phyloP scores from a whole-genome alignment of 1,140 invertebrate species.

The Pogonomyrmex barbatus region DNA sequence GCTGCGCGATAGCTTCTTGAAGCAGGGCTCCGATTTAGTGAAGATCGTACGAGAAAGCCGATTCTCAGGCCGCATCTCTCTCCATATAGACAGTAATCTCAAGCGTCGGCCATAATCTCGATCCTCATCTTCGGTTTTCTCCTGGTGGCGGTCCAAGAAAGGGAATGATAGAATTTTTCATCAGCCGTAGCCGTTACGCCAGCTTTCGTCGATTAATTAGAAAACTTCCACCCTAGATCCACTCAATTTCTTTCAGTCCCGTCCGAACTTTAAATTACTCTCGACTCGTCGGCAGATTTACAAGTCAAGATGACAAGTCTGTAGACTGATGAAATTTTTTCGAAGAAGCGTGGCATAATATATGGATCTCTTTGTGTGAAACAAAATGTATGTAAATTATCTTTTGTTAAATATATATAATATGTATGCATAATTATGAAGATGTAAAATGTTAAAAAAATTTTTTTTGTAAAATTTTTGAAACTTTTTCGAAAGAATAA shows the following conservation, averaged over 20 bases:
- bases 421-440: not conserved
- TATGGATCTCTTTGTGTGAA: not conserved
- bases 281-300: constrained; percentile 35
- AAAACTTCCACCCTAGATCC: constrained; percentile 67
- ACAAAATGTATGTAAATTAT: not conserved
- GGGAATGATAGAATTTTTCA: constrained; percentile 73
- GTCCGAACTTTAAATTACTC: constrained; percentile 69
- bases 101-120: constrained; percentile 59
- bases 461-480: too few relatives aligned
- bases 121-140: constrained; percentile 65
- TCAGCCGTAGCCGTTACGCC: constrained; percentile 39
- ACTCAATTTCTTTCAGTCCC: constrained; percentile 57
- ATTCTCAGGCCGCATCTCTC: not conserved
- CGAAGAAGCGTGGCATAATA: constrained; percentile 4
- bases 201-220: constrained; percentile 72
- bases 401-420: not conserved
- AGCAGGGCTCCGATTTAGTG: constrained; percentile 65
- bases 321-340: constrained; percentile 18
- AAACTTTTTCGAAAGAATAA: not conserved
- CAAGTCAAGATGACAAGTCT: not conserved
- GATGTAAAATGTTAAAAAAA: not conserved
- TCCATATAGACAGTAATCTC: constrained; percentile 55
- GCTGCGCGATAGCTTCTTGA: constrained; percentile 67
- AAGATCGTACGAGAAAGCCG: constrained; percentile 29
- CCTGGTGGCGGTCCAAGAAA: not conserved